phyloP scores from a whole-genome alignment of 2,888 invertebrate species.

The Empis stercorea region DNA sequence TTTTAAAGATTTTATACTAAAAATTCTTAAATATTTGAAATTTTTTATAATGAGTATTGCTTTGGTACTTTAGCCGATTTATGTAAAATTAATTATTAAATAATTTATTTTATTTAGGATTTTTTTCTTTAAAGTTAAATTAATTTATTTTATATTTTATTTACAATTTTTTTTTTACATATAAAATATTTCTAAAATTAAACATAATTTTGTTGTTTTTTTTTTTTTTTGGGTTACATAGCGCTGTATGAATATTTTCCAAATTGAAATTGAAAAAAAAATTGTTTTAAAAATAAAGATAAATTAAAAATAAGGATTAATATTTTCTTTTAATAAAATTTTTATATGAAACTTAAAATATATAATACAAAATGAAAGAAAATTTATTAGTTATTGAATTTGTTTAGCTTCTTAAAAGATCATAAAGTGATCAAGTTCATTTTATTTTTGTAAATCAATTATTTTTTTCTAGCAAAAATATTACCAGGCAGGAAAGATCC shows the following conservation, averaged over 20 bases:
- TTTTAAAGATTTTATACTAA: slow-evolving; percentile 6
- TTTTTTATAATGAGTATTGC: slow-evolving; percentile 33
- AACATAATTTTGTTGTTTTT: no score
- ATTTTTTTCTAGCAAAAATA: no score
- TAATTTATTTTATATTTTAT: not conserved
- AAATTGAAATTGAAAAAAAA: not conserved
- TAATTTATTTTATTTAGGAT: not conserved
- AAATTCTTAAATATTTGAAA: not conserved
- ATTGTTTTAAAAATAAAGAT: not conserved
- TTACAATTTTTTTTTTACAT: not conserved
- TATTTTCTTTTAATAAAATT: no score
- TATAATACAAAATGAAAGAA: no score
- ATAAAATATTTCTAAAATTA: not conserved
- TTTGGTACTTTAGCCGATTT: slow-evolving; percentile 37
- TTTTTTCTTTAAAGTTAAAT: not conserved
- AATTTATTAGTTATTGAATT: no score
- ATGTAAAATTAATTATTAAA: no score
- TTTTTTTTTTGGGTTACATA: not conserved
- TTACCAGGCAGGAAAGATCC: no score
- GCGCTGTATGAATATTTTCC: not conserved
- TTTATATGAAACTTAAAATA: no score
- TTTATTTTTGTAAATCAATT: no score
- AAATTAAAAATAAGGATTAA: not conserved
- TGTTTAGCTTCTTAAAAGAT: no score
- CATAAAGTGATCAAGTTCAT: no score